Conservation (phyloP, 37 sponge, comb jelly and placozoan species). For the Tethya wilhelma region DNA sequence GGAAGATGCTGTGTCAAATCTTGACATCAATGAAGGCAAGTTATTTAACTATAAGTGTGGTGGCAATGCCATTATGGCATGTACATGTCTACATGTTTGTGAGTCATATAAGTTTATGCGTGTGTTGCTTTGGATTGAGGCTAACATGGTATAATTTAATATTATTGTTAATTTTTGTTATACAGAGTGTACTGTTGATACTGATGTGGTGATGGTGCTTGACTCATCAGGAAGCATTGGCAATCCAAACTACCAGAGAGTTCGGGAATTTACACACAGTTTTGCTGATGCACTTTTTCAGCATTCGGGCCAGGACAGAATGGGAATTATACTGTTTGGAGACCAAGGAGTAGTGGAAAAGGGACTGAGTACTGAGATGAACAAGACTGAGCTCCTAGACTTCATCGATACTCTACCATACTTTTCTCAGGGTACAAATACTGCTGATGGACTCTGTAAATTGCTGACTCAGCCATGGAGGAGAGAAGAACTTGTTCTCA, state of each 20-base stretch:
- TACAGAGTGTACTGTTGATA: not conserved
- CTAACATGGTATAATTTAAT: not conserved
- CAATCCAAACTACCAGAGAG: not conserved
- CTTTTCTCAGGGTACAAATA: not conserved
- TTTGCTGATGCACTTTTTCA: not conserved
- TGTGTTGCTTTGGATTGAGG: no score
- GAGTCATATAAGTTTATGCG: no score
- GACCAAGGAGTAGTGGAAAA: not conserved
- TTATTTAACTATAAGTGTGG: not conserved
- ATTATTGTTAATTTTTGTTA: not conserved
- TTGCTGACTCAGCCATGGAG: not conserved
- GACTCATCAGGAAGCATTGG: not conserved
- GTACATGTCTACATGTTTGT: no score
- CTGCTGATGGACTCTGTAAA: not conserved
- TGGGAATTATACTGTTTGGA: not conserved
- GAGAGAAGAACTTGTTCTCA: not conserved
- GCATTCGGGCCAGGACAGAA: not conserved
- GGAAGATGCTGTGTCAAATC: not conserved
- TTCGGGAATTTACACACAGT: not conserved
- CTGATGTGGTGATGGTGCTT: not conserved
- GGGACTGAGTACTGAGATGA: not conserved
- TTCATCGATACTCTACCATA: not conserved
- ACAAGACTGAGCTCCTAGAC: not conserved
- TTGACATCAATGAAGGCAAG: not conserved
- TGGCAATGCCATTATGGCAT: no score